These are phyloP conservation scores for Andrena minutula DNA, from an alignment of 2,888 invertebrate genomes.

Conservation along the genomic window DNA sequence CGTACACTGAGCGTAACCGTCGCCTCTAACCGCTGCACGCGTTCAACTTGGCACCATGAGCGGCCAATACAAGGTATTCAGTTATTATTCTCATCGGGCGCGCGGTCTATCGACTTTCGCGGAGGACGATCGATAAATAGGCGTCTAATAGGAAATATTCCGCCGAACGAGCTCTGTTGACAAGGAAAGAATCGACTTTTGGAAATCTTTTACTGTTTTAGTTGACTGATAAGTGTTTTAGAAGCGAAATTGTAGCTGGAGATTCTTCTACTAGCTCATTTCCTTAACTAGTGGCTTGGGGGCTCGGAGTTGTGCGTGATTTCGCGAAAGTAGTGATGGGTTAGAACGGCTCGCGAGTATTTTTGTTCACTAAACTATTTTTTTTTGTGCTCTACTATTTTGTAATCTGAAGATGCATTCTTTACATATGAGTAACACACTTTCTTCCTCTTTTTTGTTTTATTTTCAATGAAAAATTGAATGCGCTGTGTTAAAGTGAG, in stretches of 20 bases:
- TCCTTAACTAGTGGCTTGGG: background rate
- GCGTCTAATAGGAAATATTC: slow-evolving; percentile 28
- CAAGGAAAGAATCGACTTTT: background rate
- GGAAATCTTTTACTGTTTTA: background rate
- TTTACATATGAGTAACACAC: no score
- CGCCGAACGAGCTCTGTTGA: background rate
- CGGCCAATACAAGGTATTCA: background rate
- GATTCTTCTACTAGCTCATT: background rate
- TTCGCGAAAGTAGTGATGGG: background rate
- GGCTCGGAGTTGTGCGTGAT: background rate
- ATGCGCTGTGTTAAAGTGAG: no score
- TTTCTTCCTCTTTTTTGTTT: no score
- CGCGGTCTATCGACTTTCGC: background rate
- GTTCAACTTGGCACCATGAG: slow-evolving; percentile 29
- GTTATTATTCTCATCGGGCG: slow-evolving; percentile 29
- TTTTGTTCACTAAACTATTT: background rate
- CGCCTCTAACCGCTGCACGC: background rate
- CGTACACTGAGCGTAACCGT: slow-evolving; percentile 14
- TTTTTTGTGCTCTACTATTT: no score
- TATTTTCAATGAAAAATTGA: no score
- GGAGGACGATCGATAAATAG: slow-evolving; percentile 13
- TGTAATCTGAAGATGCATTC: no score
- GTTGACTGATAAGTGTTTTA: no score
- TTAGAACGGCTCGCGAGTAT: background rate
- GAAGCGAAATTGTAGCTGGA: no score